phyloP scores from a whole-genome alignment of 2,797 vertebrate species.

The Arrhamphus sclerolepis region DNA sequence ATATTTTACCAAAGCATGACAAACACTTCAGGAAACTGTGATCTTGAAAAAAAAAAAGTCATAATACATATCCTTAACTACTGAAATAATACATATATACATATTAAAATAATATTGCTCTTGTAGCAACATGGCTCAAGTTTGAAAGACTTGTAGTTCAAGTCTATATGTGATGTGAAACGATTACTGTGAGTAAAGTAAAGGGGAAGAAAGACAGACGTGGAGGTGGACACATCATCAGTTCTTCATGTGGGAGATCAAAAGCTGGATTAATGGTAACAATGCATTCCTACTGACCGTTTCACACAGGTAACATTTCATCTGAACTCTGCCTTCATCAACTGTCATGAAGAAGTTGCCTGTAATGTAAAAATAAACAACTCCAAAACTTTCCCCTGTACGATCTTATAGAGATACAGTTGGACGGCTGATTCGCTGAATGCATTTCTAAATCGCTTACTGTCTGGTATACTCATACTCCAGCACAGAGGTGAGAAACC shows the following conservation, averaged over 20 bases:
- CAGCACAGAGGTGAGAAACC: conserved; percentile 1
- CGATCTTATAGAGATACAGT: conserved; percentile 2
- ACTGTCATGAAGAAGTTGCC: conserved; percentile 5
- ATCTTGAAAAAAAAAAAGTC: no score
- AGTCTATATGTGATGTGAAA: no score
- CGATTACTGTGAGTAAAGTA: neutral
- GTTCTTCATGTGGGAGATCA: conserved; percentile 18
- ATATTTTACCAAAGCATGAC: no score
- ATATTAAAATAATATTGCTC: no score
- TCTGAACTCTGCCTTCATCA: conserved; percentile 1
- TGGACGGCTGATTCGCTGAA: conserved; percentile 5
- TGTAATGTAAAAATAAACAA: conserved; percentile 10
- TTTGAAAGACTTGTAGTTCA: no score
- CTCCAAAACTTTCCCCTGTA: neutral
- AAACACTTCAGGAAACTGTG: no score
- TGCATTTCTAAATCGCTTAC: conserved; percentile 13
- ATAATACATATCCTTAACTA: no score
- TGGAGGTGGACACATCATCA: no score
- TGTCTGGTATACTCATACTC: neutral
- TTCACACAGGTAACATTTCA: conserved; percentile 23
- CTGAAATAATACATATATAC: no score
- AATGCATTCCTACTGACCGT: conserved; percentile 7
- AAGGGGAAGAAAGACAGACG: neutral
- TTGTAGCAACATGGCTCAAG: no score
- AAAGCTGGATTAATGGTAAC: neutral